Evolutionary conservation across 2,113 vertebrate species (phyloP).

Genomic region (Scopus umbretta): DNA sequence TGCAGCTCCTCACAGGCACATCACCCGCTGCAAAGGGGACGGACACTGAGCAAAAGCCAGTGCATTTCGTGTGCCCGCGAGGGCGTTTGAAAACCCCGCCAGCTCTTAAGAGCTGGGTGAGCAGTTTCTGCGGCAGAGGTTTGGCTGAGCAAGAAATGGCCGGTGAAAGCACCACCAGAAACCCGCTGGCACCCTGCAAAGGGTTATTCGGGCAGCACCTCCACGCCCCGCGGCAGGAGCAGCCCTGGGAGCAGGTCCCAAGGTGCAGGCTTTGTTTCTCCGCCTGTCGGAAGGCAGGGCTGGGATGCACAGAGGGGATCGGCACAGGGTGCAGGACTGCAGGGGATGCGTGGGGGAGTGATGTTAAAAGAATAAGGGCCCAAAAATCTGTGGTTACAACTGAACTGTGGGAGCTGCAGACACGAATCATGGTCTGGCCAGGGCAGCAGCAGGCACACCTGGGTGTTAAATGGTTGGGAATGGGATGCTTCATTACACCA

Average conservation of each 20-base stretch:
- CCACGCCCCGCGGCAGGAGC: background rate
- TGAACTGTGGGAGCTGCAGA: background rate
- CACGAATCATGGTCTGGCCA: background rate
- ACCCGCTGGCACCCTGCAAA: background rate
- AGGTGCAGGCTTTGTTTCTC: background rate
- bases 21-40: fast-evolving
- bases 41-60: background rate
- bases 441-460: background rate
- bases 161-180: background rate
- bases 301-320: background rate
- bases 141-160: background rate
- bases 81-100: background rate
- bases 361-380: background rate
- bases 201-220: background rate
- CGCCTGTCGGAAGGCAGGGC: background rate
- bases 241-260: background rate
- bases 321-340: background rate
- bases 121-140: fast-evolving
- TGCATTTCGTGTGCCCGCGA: fast-evolving
- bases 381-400: background rate
- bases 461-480: background rate
- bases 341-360: background rate
- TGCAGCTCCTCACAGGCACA: background rate
- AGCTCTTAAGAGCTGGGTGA: fast-evolving
- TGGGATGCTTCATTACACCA: background rate